These are phyloP conservation scores for Scaptomyza graminum DNA, from an alignment of 1,140 invertebrate genomes.

Conservation along the genomic window DNA sequence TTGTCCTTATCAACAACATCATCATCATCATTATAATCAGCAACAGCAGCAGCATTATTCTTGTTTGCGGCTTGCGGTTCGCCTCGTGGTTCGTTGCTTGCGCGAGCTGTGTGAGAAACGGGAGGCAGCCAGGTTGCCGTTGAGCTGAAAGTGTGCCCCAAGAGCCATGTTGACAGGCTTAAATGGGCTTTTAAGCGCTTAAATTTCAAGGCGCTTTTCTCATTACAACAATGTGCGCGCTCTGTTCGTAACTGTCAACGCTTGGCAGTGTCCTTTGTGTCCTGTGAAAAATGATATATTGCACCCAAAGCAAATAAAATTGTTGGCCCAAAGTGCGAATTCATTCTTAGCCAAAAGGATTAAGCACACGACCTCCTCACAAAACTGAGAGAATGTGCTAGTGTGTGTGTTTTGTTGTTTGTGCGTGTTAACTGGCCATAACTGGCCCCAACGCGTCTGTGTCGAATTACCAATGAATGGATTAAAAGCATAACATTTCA, in stretches of 20 bases:
- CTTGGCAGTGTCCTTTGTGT: slow-evolving; percentile 14
- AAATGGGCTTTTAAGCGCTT: slow-evolving; percentile 52
- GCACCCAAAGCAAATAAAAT: slow-evolving; percentile 48
- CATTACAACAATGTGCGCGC: slow-evolving; percentile 29
- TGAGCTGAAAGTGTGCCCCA: slow-evolving; percentile 9
- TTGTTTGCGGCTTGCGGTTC: slow-evolving; percentile 23
- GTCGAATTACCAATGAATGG: slow-evolving; percentile 61
- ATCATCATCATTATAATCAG: slow-evolving; percentile 29
- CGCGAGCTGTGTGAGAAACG: slow-evolving; percentile 36
- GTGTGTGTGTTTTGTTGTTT: slow-evolving; percentile 8
- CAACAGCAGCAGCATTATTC: slow-evolving; percentile 16
- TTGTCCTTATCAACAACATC: slow-evolving; percentile 37
- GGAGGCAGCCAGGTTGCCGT: slow-evolving; percentile 14
- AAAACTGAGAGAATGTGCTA: slow-evolving; percentile 1
- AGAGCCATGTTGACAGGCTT: slow-evolving; percentile 55
- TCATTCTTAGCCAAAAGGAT: slow-evolving; percentile 49
- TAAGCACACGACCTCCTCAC: slow-evolving; percentile 7
- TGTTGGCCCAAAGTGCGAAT: slow-evolving; percentile 63
- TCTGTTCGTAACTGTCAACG: slow-evolving; percentile 14
- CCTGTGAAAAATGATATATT: slow-evolving; percentile 45
- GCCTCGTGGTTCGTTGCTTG: background rate
- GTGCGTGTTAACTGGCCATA: slow-evolving; percentile 50
- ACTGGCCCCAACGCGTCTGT: slow-evolving; percentile 31
- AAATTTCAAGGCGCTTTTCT: slow-evolving; percentile 56
- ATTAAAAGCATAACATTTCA: slow-evolving; percentile 73